Evolutionary conservation across 2,797 vertebrate genomes (phyloP).

Genomic region (Sebastolobus altivelis): DNA sequence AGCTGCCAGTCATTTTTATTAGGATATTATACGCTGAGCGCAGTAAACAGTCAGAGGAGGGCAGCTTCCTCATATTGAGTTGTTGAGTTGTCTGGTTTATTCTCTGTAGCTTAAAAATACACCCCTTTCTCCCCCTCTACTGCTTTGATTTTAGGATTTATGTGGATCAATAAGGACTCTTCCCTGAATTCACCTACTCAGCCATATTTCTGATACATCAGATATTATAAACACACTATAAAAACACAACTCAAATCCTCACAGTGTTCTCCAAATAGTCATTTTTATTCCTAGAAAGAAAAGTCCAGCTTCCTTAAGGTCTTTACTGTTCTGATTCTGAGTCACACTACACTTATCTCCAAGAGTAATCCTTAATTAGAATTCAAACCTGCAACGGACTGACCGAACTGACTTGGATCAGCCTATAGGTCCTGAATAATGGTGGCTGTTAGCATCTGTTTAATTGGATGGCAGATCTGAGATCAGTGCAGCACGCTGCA

Average conservation of each 20-base stretch:
- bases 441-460: conserved; percentile 23
- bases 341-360: neutral
- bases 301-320: conserved; percentile 1
- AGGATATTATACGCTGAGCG: neutral
- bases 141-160: neutral
- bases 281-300: neutral
- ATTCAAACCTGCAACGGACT: conserved; percentile 27
- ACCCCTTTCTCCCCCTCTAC: neutral
- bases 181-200: neutral
- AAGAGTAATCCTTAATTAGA: conserved; percentile 51
- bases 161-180: conserved; percentile 11
- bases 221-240: neutral
- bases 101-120: conserved; percentile 8
- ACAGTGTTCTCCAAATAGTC: neutral
- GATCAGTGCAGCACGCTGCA: conserved; percentile 35
- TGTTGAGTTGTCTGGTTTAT: conserved; percentile 7
- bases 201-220: neutral
- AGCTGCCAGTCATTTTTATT: conserved; percentile 18
- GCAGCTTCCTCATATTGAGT: neutral
- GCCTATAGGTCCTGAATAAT: neutral
- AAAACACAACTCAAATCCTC: neutral
- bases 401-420: conserved; percentile 58
- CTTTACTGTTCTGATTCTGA: conserved; percentile 30
- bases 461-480: conserved; percentile 45
- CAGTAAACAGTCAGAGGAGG: conserved; percentile 5